These are phyloP conservation scores for Micronycteris hirsuta DNA, from an alignment of 2,113 vertebrate genomes.

Conservation along the genomic window DNA sequence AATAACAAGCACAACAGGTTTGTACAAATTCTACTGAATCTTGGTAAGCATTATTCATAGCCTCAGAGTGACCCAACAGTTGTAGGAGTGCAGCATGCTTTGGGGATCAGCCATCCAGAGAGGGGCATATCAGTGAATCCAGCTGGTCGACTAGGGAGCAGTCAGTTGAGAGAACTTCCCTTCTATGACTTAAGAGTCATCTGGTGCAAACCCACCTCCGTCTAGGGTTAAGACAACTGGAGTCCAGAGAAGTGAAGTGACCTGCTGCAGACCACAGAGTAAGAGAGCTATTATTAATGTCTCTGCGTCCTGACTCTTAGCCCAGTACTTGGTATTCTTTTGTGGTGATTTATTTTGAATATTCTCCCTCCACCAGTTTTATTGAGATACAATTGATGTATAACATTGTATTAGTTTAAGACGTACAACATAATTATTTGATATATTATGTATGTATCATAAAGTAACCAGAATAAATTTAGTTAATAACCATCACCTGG, in stretches of 20 bases:
- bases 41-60: not conserved
- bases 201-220: not conserved
- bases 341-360: not conserved
- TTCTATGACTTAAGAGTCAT: not conserved
- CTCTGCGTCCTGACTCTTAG: not conserved
- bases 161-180: not conserved
- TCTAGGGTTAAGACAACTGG: not conserved
- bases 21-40: not conserved
- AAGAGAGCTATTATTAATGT: not conserved
- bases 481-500: not conserved
- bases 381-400: not conserved
- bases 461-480: not conserved
- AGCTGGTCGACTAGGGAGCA: not conserved
- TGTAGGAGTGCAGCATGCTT: not conserved
- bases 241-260: not conserved
- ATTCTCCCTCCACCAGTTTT: not conserved
- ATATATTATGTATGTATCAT: not conserved
- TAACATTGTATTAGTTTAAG: not conserved
- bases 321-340: not conserved
- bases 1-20: not conserved
- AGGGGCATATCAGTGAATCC: not conserved
- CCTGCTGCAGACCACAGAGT: not conserved
- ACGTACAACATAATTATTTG: not conserved
- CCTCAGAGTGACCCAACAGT: not conserved
- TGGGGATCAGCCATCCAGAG: not conserved